Percentiles rank a stretch among this genome's conserved stretches.
These are phyloP conservation scores for Scolopax bukidnonensis DNA, from an alignment of 2,797 vertebrate genomes.

Conservation along the genomic window DNA sequence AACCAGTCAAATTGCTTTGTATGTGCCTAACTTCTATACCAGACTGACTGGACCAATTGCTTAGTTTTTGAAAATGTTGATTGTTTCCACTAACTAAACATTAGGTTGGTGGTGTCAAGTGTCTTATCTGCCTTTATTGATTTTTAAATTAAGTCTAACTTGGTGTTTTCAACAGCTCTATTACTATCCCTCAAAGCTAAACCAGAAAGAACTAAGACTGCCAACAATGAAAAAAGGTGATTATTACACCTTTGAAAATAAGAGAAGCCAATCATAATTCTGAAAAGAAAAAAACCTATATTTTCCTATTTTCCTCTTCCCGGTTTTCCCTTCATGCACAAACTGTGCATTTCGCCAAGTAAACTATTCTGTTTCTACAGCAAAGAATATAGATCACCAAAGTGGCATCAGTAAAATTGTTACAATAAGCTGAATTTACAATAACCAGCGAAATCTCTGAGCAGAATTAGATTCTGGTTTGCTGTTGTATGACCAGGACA, in stretches of 20 bases:
- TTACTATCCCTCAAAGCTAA: background rate
- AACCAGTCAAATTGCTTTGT: background rate
- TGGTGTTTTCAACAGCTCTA: background rate
- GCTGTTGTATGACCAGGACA: background rate
- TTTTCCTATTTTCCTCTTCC: background rate
- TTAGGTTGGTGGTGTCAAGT: background rate
- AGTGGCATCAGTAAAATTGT: background rate
- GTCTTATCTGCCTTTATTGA: background rate
- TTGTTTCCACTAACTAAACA: background rate
- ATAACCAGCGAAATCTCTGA: background rate
- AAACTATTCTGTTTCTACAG: background rate
- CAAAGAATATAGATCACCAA: background rate
- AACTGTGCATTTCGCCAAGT: background rate
- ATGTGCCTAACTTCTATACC: background rate
- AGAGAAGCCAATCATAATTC: background rate
- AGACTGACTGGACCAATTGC: background rate
- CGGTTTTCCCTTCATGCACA: background rate
- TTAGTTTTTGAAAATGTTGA: background rate
- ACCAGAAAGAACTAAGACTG: background rate
- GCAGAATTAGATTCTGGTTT: background rate
- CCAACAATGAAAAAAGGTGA: background rate
- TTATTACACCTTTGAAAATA: background rate
- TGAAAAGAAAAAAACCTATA: background rate
- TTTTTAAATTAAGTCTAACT: slow-evolving; percentile 22
- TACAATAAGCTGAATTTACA: background rate